Base-by-base conservation (phyloP, 2,797 vertebrate genomes). In the Rhabdophis nuchalis region DNA sequence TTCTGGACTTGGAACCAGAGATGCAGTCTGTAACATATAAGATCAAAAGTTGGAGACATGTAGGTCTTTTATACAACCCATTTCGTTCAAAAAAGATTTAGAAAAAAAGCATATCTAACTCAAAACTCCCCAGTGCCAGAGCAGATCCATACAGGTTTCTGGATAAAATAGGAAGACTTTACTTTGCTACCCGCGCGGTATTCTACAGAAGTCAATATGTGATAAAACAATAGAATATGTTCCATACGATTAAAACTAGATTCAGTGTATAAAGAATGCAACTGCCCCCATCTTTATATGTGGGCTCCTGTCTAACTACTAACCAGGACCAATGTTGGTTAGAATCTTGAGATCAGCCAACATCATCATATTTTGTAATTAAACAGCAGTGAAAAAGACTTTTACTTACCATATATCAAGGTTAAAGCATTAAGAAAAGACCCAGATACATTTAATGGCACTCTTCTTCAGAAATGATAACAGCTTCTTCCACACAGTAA, bases 401-500 rank as follows among this genome's bases (percentile, higher is more conserved):
- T 72, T 32, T 86, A 87, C 85, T 85, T 85, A 57, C 56, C 0
- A 0, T 57, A 86, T 18, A 92, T 61, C 57, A 92, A 50, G 53
- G 41, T 87, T 93, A 50, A 92, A 91, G 92, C 16, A 23, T 53
- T 82, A 64, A 61, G 54, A n/a, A 82, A 20, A 61, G n/a, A 29
- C 27, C 61, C 72, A 25, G 14, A 41, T 68, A 87, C 32, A 18
- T 86, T 90, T 86, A 86, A 18, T 46, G 32, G 29, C 29, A 72
- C 32, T 23, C 54, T 16, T 23, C 41, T 93, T 94, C 91, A 89
- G 20, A 93, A 93, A 86, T 46, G 58, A 23, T 64, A 94, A 88
- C 82, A 85, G 9, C 57, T 87, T 68, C 86, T 93, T 95, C 94
- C 91, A 58, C 0, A 90, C 91, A 93, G 89, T 94, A 94, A 92